Evolutionary conservation across 2,797 vertebrate genomes (phyloP).

Genomic region (Aulostomus chinensis): DNA sequence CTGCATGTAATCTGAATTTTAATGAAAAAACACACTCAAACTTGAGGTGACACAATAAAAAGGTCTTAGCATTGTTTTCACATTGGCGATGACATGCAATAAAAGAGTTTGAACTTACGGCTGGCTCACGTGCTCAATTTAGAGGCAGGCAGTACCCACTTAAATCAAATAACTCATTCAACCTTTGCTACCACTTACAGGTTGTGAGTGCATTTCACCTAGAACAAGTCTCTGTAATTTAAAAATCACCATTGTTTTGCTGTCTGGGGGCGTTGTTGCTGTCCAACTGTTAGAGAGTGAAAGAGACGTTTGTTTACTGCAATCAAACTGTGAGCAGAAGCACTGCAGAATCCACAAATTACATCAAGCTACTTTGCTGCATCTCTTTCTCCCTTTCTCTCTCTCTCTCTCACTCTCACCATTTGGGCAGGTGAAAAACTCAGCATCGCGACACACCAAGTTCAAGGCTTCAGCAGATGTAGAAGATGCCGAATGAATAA

Average conservation of each 20-base stretch:
- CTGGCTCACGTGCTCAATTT: too few species aligned
- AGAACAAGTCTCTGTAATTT: constrained; percentile 52
- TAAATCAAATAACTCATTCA: constrained; percentile 57
- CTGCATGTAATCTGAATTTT: too few species aligned
- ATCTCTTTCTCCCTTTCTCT: constrained; percentile 5
- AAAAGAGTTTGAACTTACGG: too few species aligned
- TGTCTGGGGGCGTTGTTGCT: constrained; percentile 45
- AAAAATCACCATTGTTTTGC: constrained; percentile 66
- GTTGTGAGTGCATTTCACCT: constrained; percentile 44
- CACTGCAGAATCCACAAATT: constrained; percentile 51
- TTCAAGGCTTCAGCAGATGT: constrained; percentile 25
- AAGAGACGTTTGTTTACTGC: constrained; percentile 60
- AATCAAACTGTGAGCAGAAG: constrained; percentile 43
- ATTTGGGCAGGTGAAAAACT: constrained; percentile 13
- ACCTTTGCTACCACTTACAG: constrained; percentile 46
- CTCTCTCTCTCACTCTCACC: not conserved
- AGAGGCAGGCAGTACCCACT: not conserved
- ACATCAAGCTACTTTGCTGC: constrained; percentile 41
- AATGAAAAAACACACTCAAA: too few species aligned
- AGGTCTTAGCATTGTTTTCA: too few species aligned
- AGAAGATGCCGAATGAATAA: constrained; percentile 25
- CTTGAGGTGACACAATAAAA: too few species aligned
- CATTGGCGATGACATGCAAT: too few species aligned
- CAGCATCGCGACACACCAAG: constrained; percentile 7
- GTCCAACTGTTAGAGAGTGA: constrained; percentile 58